Percentiles rank a stretch among this genome's conserved stretches.
Evolutionary conservation across 2,888 invertebrate species (phyloP).

Genomic region (Mayetiola destructor): DNA sequence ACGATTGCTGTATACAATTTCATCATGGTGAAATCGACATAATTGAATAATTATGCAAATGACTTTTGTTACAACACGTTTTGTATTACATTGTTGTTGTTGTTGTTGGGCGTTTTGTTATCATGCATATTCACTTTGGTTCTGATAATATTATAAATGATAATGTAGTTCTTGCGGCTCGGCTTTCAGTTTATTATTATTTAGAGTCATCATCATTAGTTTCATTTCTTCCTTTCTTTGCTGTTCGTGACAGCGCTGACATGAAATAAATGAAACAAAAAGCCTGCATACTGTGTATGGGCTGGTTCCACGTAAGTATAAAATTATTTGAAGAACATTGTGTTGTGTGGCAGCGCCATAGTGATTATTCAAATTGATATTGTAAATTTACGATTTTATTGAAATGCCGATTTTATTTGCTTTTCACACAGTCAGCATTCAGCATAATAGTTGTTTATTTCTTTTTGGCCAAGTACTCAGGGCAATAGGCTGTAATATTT

Average conservation of each 20-base stretch:
- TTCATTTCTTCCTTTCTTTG: not conserved
- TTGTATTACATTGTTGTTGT: not conserved
- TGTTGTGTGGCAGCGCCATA: not conserved
- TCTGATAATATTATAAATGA: too few species aligned
- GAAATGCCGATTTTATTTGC: not conserved
- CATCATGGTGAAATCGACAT: too few species aligned
- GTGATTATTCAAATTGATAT: conserved; percentile 4
- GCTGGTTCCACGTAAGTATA: too few species aligned
- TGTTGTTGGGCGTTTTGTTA: too few species aligned
- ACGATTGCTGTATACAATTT: too few species aligned
- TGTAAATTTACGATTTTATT: conserved; percentile 1
- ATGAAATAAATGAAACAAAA: not conserved
- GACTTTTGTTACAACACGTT: not conserved
- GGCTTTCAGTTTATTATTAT: too few species aligned
- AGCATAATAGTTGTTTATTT: too few species aligned
- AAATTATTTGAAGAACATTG: not conserved
- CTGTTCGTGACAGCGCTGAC: not conserved
- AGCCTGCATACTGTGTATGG: too few species aligned
- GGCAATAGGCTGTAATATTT: too few species aligned
- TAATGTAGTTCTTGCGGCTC: conserved; percentile 1
- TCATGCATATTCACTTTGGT: not conserved
- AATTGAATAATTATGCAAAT: conserved; percentile 10
- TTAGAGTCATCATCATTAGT: too few species aligned
- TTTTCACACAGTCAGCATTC: not conserved
- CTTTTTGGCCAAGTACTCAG: too few species aligned